These are phyloP conservation scores for Trididemnum clinides DNA, from an alignment of 23 tunicate genomes.

Conservation along the genomic window DNA sequence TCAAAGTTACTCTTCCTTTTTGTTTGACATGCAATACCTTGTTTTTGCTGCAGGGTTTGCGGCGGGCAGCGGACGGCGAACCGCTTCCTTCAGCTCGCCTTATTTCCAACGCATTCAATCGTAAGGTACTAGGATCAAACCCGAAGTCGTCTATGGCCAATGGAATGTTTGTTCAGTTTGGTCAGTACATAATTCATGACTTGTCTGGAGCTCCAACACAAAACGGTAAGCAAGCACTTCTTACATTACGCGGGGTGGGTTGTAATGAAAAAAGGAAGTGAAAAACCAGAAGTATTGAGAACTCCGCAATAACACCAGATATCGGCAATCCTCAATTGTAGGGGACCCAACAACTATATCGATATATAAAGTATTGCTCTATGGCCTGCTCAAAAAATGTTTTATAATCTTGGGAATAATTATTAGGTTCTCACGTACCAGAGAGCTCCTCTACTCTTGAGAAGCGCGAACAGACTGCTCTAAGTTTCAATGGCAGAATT, in stretches of 20 bases:
- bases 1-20: too few species aligned
- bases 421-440: background rate
- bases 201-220: conserved; percentile 43
- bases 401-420: background rate
- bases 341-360: background rate
- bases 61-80: conserved; percentile 24
- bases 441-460: too few species aligned
- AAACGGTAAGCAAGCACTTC: conserved; percentile 32
- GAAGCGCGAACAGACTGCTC: too few species aligned
- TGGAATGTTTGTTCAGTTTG: conserved; percentile 74
- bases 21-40: too few species aligned
- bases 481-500: too few species aligned
- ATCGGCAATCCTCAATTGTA: too few species aligned
- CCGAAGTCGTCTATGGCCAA: conserved; percentile 15
- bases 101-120: conserved; percentile 40
- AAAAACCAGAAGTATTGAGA: too few species aligned
- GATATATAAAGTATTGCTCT: too few species aligned
- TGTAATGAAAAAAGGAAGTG: too few species aligned
- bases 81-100: conserved; percentile 40
- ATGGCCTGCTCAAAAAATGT: too few species aligned
- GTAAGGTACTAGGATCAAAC: background rate
- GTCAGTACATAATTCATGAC: conserved; percentile 75
- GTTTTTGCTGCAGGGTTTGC: conserved; percentile 9
- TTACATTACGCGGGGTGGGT: too few species aligned
- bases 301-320: too few species aligned